A percentile compares a stretch with the other conserved stretches of the same genome.
These are phyloP conservation scores for Cerastis leucographa DNA, from an alignment of 2,888 invertebrate species.

Conservation along the genomic window DNA sequence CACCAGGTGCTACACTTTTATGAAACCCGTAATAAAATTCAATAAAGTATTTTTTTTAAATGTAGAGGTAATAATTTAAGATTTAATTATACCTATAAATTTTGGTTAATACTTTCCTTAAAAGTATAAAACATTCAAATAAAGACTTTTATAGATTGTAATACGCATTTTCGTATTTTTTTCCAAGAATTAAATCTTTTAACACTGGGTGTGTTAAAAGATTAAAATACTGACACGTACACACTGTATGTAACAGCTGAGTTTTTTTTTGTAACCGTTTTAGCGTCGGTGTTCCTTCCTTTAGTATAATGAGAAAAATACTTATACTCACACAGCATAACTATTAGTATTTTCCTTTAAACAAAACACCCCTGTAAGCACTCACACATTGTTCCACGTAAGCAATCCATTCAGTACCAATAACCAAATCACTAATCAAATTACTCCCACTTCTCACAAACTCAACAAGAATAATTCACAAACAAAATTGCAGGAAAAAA, in stretches of 20 bases:
- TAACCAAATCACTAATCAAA: slow-evolving; percentile 42
- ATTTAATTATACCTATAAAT: slow-evolving; percentile 57
- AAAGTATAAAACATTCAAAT: slow-evolving; percentile 52
- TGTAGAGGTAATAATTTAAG: slow-evolving; percentile 31
- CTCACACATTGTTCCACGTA: slow-evolving; percentile 9
- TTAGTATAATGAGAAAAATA: neutral
- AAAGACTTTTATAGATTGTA: slow-evolving; percentile 39
- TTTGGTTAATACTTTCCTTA: slow-evolving; percentile 52
- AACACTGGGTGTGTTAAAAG: too few species aligned
- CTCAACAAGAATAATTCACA: slow-evolving; percentile 42
- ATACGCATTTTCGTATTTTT: slow-evolving; percentile 19
- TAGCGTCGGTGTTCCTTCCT: too few species aligned
- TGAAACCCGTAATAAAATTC: slow-evolving; percentile 40
- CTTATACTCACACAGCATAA: slow-evolving; percentile 45
- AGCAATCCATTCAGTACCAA: neutral
- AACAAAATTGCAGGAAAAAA: slow-evolving; percentile 46
- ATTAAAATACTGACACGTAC: too few species aligned
- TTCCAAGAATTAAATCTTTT: slow-evolving; percentile 32
- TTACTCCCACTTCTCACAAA: slow-evolving; percentile 32
- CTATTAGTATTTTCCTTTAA: neutral
- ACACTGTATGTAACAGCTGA: too few species aligned
- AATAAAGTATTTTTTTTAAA: slow-evolving; percentile 39
- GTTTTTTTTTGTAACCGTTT: too few species aligned
- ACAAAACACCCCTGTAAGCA: neutral
- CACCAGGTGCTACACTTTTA: slow-evolving; percentile 60